These are phyloP conservation scores for Bombyx huttoni DNA, from an alignment of 2,888 invertebrate genomes.

Conservation along the genomic window DNA sequence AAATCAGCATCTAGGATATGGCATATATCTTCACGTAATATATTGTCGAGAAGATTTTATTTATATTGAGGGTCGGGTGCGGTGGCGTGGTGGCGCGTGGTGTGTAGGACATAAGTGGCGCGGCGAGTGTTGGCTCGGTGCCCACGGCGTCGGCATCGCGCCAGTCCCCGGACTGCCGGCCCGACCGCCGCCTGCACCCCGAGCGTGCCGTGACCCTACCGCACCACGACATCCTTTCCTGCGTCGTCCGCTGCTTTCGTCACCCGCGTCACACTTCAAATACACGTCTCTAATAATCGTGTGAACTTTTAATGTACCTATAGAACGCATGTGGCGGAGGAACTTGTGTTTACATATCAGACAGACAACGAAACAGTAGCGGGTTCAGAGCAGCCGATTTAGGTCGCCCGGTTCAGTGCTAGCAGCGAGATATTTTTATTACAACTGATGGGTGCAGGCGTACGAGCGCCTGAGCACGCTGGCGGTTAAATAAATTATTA, in stretches of 20 bases:
- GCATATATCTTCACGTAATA: slow-evolving; percentile 24
- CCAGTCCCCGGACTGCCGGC: slow-evolving; percentile 60
- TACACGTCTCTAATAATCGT: neutral
- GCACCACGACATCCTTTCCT: neutral
- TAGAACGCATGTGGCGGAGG: slow-evolving; percentile 10
- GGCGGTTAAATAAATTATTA: slow-evolving; percentile 56
- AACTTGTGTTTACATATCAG: slow-evolving; percentile 25
- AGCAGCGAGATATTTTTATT: slow-evolving; percentile 70
- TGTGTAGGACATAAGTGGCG: slow-evolving; percentile 55
- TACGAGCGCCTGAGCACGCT: slow-evolving; percentile 48
- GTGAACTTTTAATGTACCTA: neutral
- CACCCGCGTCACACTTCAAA: neutral
- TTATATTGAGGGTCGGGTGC: slow-evolving; percentile 38
- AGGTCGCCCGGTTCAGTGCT: slow-evolving; percentile 68
- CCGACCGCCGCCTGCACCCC: slow-evolving; percentile 47
- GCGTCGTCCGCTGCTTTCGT: neutral
- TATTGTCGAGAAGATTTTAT: slow-evolving; percentile 43
- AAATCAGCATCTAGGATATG: neutral
- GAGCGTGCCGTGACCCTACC: slow-evolving; percentile 3
- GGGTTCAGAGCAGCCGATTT: slow-evolving; percentile 47
- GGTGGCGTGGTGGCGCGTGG: slow-evolving; percentile 36
- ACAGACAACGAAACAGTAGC: slow-evolving; percentile 32
- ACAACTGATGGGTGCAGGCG: slow-evolving; percentile 59
- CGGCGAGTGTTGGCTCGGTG: slow-evolving; percentile 45
- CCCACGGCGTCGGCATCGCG: slow-evolving; percentile 32